Evolutionary conservation across 2,888 invertebrate genomes (phyloP), one percentile per base, ranked within the genome.

Genomic region (Thysanoteuthis rhombus): DNA sequence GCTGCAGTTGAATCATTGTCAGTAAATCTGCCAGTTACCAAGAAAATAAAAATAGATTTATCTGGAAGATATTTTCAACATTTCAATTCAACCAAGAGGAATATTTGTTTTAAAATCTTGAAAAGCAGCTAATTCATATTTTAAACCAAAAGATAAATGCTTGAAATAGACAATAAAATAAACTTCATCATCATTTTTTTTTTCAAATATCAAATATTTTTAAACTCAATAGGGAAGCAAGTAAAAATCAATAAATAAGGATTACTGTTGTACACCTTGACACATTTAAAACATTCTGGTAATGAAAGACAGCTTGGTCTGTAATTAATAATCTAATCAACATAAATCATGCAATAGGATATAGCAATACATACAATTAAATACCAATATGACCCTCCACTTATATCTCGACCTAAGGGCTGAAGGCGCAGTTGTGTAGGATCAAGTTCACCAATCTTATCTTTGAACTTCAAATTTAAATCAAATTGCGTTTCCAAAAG

Each of bases 401-500:
- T 98, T 94, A 98, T 98, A 97, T 99, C 99, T 95, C 98, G 98
- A 4, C 99, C 99, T 94, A 99, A 97, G 0, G 99, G 99, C 96
- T 98, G 98, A 93, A 98, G 97, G 42, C 99, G 98, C 94, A 99
- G 97, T 92, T 99, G 98, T 93, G 98, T 98, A 58, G 98, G 98
- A 93, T 98, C 98, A 95, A 98, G 97, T 95, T 96, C 96, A 95
- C 96, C 96, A 38, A 97, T 98, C 95, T 97, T 97, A 94, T 98
- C 98, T 97, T 99, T 99, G 97, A 99, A 99, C 97, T 99, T 99
- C 39, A 98, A 97, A 97, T 99, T 99, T 96, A 98, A 98, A 97
- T 99, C 99, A 97, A 99, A 99, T 97, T 99, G 99, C 39, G 98
- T 98, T 97, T 99, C 99, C 94, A 99, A 97, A 94, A 99, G 97